Base-by-base conservation (phyloP, 2,797 vertebrate genomes). In the Spheniscus humboldti region DNA sequence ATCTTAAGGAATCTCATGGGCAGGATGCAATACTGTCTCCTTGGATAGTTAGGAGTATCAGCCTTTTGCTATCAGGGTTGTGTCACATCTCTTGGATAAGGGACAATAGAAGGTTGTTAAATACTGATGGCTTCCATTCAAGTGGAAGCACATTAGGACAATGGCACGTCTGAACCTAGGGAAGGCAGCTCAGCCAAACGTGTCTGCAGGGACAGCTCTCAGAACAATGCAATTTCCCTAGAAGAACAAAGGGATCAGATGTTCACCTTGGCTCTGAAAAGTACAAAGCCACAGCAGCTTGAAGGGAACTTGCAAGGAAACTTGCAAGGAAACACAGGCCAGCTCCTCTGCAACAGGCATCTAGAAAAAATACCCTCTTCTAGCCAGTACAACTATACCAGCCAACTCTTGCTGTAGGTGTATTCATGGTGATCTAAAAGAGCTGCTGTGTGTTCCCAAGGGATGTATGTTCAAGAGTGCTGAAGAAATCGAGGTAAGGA, bases 201-300 rank as follows among this genome's bases (percentile, higher is more conserved):
- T 2, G 52, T 82, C 96, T 96, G 86, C 71, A 87, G 94, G 94
- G 94, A 96, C 80, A 77, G 77, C 43, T 86, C 77, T 82, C 43
- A n/a, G 83, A 96, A 97, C 95, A 97, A 92, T 79, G 88, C 27
- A 31, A 63, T 88, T 97, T 97, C 94, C 94, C 88, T 69, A 64
- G 28, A 76, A 95, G 94, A 94, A 95, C 92, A 96, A 88, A 85
- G 71, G 79, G 55, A 69, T 92, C 64, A 86, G 88, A 82, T 76
- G 31, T 67, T 94, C 3, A 0, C 25, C 10, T 31, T 71, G 71
- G 59, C 50, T 92, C 71, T n/a, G 41, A 79, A 94, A 95, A 92
- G 35, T 55, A 92, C 55, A 23, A 84, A 96, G 25, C 63, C 80
- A 73, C 47, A 67, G 90, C 68, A 95, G 66, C 59, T 57, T 82